phyloP scores from a whole-genome alignment of 92 coral and sea anemone species.

The Nematostella vectensis region DNA sequence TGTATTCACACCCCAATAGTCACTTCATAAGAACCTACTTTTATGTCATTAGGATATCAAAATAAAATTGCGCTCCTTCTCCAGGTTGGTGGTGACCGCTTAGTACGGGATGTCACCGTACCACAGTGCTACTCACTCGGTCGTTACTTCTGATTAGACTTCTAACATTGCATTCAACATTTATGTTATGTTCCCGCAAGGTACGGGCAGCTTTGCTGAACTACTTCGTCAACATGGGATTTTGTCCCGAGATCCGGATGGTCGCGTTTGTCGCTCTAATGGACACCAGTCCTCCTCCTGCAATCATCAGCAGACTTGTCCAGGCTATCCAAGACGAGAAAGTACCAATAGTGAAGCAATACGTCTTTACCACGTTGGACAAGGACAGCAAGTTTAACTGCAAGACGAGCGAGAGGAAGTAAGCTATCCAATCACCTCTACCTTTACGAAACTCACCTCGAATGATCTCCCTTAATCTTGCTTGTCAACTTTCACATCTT shows the following conservation, averaged over 20 bases:
- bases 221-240: slow-evolving; percentile 17
- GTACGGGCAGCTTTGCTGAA: slow-evolving; percentile 21
- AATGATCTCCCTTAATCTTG: too few species aligned
- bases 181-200: too few species aligned
- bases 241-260: slow-evolving; percentile 35
- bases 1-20: neutral
- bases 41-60: too few species aligned
- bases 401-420: slow-evolving; percentile 15
- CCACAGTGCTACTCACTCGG: too few species aligned
- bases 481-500: neutral
- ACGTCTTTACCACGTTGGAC: slow-evolving; percentile 23
- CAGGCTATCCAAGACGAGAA: slow-evolving; percentile 19
- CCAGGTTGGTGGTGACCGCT: too few species aligned
- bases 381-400: slow-evolving; percentile 17
- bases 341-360: slow-evolving; percentile 23
- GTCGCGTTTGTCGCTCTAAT: slow-evolving; percentile 29
- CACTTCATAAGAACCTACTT: too few species aligned
- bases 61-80: too few species aligned
- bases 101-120: too few species aligned
- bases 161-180: too few species aligned
- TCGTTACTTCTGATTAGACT: too few species aligned
- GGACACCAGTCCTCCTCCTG: slow-evolving; percentile 24
- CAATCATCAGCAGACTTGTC: slow-evolving; percentile 6
- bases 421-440: neutral
- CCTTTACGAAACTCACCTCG: neutral